Percentiles rank a stretch among this genome's conserved stretches.
These are phyloP conservation scores for Phthorimaea operculella DNA, from an alignment of 1,140 invertebrate genomes.

Conservation along the genomic window DNA sequence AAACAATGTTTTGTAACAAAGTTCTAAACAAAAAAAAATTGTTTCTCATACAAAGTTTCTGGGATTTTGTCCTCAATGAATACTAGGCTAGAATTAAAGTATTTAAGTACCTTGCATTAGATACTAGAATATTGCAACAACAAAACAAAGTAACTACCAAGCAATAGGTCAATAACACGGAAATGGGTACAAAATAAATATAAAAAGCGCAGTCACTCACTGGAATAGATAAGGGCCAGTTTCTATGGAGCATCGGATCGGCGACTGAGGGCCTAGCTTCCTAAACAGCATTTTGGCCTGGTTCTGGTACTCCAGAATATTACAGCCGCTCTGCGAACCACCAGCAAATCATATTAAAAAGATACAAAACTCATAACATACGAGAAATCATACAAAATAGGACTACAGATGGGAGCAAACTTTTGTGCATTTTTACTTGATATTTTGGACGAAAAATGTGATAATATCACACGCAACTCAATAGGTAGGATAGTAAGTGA, in stretches of 20 bases:
- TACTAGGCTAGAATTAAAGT: no score
- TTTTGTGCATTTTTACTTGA: not conserved
- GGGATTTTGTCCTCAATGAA: no score
- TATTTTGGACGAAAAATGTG: not conserved
- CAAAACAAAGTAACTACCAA: not conserved
- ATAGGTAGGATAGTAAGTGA: not conserved
- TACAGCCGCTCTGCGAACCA: constrained; percentile 84
- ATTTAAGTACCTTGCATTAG: not conserved
- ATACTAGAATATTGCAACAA: not conserved
- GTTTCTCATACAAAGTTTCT: no score
- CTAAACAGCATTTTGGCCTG: constrained; percentile 99
- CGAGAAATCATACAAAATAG: not conserved
- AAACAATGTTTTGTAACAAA: no score
- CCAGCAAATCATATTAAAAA: constrained; percentile 49
- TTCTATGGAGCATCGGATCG: constrained; percentile 93
- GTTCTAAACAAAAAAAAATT: no score
- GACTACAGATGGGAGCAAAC: not conserved
- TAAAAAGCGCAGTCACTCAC: constrained; percentile 77
- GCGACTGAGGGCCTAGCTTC: constrained; percentile 89
- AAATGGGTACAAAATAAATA: constrained; percentile 26
- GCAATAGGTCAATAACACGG: constrained; percentile 4
- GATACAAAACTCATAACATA: not conserved
- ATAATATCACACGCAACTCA: not conserved
- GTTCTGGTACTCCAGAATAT: constrained; percentile 97
- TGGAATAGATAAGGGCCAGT: constrained; percentile 97